phyloP scores from a whole-genome alignment of 2,113 vertebrate genomes.

The Amphiprion percula region DNA sequence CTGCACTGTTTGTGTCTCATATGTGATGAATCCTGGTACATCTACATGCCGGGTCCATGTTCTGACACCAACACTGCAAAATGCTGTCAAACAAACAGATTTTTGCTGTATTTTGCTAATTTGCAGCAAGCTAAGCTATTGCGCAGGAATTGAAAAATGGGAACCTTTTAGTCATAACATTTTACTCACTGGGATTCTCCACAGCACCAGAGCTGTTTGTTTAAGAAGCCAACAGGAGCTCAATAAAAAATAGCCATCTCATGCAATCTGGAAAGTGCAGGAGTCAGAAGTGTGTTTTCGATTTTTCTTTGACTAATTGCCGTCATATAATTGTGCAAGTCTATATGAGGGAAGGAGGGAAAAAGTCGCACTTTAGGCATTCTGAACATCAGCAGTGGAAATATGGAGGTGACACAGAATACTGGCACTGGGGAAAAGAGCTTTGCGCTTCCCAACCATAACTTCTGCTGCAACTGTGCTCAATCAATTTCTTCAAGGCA shows the following conservation, averaged over 20 bases:
- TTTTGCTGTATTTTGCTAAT: neutral
- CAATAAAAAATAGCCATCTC: slow-evolving; percentile 17
- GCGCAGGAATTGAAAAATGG: neutral
- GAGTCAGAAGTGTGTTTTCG: neutral
- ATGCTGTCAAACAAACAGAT: too few species aligned
- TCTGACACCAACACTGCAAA: too few species aligned
- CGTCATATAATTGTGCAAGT: neutral
- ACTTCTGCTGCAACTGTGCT: slow-evolving; percentile 28
- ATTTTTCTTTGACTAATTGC: slow-evolving; percentile 23
- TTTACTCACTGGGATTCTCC: neutral
- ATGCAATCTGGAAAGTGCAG: neutral
- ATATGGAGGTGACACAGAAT: neutral
- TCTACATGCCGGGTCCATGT: too few species aligned
- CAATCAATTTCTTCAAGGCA: slow-evolving; percentile 50
- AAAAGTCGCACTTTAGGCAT: neutral
- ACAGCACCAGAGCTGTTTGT: neutral
- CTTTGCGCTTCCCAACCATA: slow-evolving; percentile 31
- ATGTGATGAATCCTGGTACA: too few species aligned
- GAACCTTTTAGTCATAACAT: neutral
- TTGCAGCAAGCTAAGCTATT: slow-evolving; percentile 1
- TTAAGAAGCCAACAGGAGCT: slow-evolving; percentile 5
- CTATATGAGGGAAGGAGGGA: neutral
- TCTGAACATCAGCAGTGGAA: slow-evolving; percentile 12
- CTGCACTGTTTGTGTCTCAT: neutral
- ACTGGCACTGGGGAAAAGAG: slow-evolving; percentile 21